These are phyloP conservation scores for Rotaria macrura DNA, from an alignment of 2,888 invertebrate species.

Conservation along the genomic window DNA sequence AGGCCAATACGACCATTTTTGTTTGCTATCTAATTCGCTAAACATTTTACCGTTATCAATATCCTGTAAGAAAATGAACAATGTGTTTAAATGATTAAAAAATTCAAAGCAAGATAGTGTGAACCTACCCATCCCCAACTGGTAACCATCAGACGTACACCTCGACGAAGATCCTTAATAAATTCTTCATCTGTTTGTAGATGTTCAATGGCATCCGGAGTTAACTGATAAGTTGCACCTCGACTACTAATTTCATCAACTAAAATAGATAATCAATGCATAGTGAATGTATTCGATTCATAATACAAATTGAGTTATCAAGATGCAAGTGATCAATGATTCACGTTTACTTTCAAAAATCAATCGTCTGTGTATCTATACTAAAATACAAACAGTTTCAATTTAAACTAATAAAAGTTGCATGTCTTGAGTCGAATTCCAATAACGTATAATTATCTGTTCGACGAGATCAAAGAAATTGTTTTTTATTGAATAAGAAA, in stretches of 20 bases:
- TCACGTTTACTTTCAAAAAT: no score
- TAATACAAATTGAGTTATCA: no score
- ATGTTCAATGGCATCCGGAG: not conserved
- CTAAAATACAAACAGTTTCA: no score
- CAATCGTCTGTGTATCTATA: no score
- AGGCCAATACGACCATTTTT: conserved; percentile 5
- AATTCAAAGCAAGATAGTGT: not conserved
- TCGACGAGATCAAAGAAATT: no score
- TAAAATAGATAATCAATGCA: not conserved
- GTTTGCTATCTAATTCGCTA: not conserved
- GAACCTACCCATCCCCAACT: not conserved
- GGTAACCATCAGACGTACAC: not conserved
- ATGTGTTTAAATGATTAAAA: not conserved
- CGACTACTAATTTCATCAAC: conserved; percentile 13
- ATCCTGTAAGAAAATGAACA: not conserved
- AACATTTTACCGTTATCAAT: not conserved
- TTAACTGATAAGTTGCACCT: not conserved
- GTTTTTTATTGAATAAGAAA: no score
- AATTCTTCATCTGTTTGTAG: not conserved
- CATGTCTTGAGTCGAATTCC: no score
- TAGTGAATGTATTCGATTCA: no score
- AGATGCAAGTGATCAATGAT: no score
- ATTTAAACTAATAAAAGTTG: no score
- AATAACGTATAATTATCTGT: no score
- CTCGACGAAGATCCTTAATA: not conserved